Evolutionary conservation across 2,797 vertebrate species (phyloP).

Genomic region (Phaenicophaeus curvirostris): DNA sequence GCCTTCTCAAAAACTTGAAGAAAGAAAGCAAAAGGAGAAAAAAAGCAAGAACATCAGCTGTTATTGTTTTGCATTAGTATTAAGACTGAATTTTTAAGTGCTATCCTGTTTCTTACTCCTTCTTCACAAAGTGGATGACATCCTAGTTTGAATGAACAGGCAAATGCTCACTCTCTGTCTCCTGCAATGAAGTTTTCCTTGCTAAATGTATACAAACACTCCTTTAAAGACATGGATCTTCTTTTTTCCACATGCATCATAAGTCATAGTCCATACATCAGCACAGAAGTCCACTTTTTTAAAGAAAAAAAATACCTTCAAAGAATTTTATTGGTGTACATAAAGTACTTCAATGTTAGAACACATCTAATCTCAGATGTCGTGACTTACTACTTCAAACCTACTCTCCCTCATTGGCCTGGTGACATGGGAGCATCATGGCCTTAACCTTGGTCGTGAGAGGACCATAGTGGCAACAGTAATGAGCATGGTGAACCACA

Average conservation of each 20-base stretch:
- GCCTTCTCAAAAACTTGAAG: background rate
- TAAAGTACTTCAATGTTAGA: background rate
- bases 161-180: background rate
- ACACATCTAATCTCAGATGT: background rate
- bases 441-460: background rate
- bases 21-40: background rate
- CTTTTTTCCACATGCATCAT: background rate
- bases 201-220: background rate
- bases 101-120: background rate
- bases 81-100: background rate
- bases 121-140: background rate
- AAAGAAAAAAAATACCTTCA: background rate
- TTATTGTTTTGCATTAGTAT: background rate
- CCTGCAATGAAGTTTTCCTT: background rate
- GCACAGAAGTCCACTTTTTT: background rate
- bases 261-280: background rate
- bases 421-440: background rate
- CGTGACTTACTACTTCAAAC: background rate
- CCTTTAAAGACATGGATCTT: background rate
- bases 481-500: rapidly evolving
- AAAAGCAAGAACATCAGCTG: background rate
- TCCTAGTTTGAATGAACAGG: background rate
- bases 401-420: background rate
- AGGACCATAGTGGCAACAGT: rapidly evolving
- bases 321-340: background rate